phyloP scores from a whole-genome alignment of 2,797 vertebrate genomes.

The Sebastes hopkinsi region DNA sequence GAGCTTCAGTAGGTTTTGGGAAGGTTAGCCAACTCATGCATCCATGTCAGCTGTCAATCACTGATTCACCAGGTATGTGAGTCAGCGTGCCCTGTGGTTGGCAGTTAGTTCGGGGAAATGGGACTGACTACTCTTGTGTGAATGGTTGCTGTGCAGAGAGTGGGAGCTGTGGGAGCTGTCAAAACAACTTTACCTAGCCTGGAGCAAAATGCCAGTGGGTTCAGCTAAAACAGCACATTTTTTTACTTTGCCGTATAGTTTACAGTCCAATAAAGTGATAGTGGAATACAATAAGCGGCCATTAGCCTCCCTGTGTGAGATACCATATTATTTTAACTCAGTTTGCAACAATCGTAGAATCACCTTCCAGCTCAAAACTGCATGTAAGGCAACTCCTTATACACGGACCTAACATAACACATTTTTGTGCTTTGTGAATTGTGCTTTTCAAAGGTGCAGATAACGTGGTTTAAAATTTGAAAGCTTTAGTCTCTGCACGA shows the following conservation, averaged over 20 bases:
- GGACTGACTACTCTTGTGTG: conserved; percentile 10
- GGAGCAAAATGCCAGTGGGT: conserved; percentile 36
- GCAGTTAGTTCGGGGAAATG: conserved; percentile 3
- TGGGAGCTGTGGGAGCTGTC: conserved; percentile 42
- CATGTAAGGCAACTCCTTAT: background rate
- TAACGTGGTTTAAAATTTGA: background rate
- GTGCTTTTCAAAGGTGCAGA: background rate
- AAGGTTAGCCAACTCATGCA: background rate
- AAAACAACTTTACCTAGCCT: conserved; percentile 51
- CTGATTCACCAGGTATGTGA: conserved; percentile 12
- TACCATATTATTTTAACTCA: background rate
- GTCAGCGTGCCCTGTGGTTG: background rate
- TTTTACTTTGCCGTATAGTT: conserved; percentile 14
- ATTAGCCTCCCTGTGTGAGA: conserved; percentile 4
- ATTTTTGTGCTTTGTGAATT: background rate
- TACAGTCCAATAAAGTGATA: background rate
- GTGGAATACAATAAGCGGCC: background rate
- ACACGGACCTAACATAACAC: background rate
- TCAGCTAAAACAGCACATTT: conserved; percentile 17
- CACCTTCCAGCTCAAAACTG: background rate
- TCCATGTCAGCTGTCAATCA: conserved; percentile 40
- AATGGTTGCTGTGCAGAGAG: conserved; percentile 19
- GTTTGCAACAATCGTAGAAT: background rate
- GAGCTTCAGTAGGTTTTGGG: background rate
- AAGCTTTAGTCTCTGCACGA: background rate